phyloP scores from a whole-genome alignment of 1,140 invertebrate genomes.

The Cephus cinctus region DNA sequence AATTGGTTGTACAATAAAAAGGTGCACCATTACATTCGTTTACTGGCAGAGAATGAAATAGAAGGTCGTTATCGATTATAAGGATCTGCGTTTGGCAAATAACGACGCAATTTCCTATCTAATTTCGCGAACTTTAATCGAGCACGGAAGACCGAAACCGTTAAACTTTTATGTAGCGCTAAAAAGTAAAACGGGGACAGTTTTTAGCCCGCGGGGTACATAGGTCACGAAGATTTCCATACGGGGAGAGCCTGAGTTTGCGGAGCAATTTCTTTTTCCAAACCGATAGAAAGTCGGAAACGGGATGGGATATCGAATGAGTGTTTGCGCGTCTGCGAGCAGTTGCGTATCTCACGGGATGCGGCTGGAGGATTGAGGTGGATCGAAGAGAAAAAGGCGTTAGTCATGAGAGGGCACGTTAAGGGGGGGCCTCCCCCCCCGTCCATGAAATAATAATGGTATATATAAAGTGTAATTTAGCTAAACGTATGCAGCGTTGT shows the following conservation, averaged over 20 bases:
- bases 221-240: too few relatives aligned
- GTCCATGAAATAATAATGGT: conserved; percentile 51
- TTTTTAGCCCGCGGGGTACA: too few relatives aligned
- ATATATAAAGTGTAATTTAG: conserved; percentile 53
- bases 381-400: conserved; percentile 33
- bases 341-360: too few relatives aligned
- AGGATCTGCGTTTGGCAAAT: not conserved
- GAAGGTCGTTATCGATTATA: not conserved
- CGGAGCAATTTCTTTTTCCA: too few relatives aligned
- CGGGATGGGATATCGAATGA: too few relatives aligned
- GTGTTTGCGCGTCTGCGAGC: too few relatives aligned
- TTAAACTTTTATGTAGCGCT: too few relatives aligned
- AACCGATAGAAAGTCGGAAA: too few relatives aligned
- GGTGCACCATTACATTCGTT: not conserved
- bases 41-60: not conserved
- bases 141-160: too few relatives aligned
- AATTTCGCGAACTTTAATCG: not conserved
- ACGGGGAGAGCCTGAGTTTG: too few relatives aligned
- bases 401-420: conserved; percentile 35
- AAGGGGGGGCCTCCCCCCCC: too few relatives aligned
- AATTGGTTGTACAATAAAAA: not conserved
- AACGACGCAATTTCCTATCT: not conserved
- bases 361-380: conserved; percentile 11
- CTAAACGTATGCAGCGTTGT: conserved; percentile 51
- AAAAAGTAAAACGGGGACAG: too few relatives aligned